These are phyloP conservation scores for Ceriagrion tenellum DNA, from an alignment of 2,888 invertebrate species.

Conservation along the genomic window DNA sequence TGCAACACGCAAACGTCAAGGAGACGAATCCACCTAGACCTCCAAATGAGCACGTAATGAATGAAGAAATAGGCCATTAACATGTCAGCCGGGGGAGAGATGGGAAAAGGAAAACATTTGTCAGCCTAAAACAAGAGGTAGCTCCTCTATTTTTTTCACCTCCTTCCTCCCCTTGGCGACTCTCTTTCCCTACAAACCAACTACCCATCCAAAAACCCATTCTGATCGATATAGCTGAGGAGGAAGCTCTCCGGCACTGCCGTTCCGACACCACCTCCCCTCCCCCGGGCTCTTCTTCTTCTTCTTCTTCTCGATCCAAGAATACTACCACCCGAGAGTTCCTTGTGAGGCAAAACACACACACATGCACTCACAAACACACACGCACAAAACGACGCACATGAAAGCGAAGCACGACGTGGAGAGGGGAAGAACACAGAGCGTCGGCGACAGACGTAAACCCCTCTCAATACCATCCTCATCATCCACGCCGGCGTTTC, in stretches of 20 bases:
- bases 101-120: constrained; percentile 36
- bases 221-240: not conserved
- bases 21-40: not conserved
- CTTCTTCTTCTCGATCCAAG: not conserved
- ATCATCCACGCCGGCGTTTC: not conserved
- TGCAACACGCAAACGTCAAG: not conserved
- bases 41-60: constrained; percentile 27
- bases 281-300: not conserved
- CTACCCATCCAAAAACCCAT: constrained; percentile 39
- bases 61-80: constrained; percentile 14
- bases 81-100: not conserved
- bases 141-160: not conserved
- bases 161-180: not conserved
- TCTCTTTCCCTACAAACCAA: constrained; percentile 7
- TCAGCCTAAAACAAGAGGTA: not conserved
- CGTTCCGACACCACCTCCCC: not conserved
- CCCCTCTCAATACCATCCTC: not conserved
- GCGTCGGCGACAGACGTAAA: not conserved
- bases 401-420: not conserved
- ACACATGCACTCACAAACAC: not conserved
- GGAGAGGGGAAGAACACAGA: not conserved
- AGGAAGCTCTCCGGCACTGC: not conserved
- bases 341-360: not conserved
- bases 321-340: not conserved
- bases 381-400: not conserved